Conservation (phyloP, 1,140 invertebrate species). For the Drosophila kikkawai region DNA sequence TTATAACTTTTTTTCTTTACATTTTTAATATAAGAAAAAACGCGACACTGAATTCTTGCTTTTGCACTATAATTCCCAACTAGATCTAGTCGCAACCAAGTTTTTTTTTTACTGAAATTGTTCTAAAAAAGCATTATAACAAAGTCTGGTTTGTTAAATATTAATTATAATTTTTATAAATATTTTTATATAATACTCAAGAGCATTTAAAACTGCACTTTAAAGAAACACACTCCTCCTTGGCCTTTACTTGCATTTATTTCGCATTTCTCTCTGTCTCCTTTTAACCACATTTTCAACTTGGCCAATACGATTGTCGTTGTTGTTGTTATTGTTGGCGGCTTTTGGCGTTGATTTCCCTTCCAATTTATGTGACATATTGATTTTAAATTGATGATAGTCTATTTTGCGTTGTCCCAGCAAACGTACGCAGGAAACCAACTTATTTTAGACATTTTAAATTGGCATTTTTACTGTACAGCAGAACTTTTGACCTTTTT, state of each 20-base stretch:
- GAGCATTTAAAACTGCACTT: conserved; percentile 1
- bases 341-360: conserved; percentile 82
- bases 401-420: conserved; percentile 65
- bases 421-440: conserved; percentile 44
- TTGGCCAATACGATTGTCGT: conserved; percentile 41
- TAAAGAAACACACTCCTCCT: background rate
- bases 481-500: background rate
- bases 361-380: conserved; percentile 85
- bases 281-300: conserved; percentile 32
- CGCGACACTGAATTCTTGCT: background rate
- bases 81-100: background rate
- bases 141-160: background rate
- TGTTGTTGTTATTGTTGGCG: conserved; percentile 38
- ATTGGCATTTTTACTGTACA: conserved; percentile 63
- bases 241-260: conserved; percentile 7
- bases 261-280: conserved; percentile 3
- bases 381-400: conserved; percentile 85
- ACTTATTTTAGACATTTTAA: conserved; percentile 79
- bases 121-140: background rate
- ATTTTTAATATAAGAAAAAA: background rate
- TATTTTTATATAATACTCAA: background rate
- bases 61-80: background rate
- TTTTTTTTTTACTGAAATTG: background rate
- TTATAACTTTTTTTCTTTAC: background rate
- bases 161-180: no score